Percentiles rank a stretch among this genome's conserved stretches.
Evolutionary conservation across 2,888 invertebrate species (phyloP).

Genomic region (Meteorus cinctellus): DNA sequence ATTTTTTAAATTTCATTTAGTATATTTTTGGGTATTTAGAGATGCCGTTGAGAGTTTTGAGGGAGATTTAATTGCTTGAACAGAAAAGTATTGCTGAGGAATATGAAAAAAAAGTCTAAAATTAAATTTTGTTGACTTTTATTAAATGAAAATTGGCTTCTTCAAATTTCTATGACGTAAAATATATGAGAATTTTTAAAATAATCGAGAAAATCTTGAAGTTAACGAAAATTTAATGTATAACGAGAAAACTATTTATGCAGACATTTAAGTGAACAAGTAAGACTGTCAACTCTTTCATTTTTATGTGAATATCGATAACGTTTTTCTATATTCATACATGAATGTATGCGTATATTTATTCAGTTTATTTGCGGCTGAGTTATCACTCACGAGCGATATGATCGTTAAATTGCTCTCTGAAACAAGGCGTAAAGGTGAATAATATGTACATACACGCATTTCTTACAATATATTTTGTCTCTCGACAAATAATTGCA

Average conservation of each 20-base stretch:
- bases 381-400: conserved; percentile 4
- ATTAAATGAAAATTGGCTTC: too few species aligned
- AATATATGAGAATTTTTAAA: too few species aligned
- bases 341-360: conserved; percentile 13
- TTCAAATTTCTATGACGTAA: too few species aligned
- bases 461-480: background rate
- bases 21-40: too few species aligned
- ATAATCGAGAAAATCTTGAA: too few species aligned
- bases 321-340: conserved; percentile 14
- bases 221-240: too few species aligned
- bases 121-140: too few species aligned
- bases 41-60: too few species aligned
- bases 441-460: background rate
- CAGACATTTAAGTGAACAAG: background rate
- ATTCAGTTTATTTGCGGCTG: background rate
- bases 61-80: too few species aligned
- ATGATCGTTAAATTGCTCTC: conserved; percentile 25
- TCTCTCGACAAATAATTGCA: background rate
- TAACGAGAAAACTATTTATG: background rate
- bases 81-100: too few species aligned
- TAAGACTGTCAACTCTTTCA: background rate
- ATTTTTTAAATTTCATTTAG: too few species aligned
- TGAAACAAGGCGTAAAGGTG: background rate
- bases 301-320: background rate
- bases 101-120: too few species aligned